Evolutionary conservation across 2,888 invertebrate genomes (phyloP).

Genomic region (Pherbina coryleti): DNA sequence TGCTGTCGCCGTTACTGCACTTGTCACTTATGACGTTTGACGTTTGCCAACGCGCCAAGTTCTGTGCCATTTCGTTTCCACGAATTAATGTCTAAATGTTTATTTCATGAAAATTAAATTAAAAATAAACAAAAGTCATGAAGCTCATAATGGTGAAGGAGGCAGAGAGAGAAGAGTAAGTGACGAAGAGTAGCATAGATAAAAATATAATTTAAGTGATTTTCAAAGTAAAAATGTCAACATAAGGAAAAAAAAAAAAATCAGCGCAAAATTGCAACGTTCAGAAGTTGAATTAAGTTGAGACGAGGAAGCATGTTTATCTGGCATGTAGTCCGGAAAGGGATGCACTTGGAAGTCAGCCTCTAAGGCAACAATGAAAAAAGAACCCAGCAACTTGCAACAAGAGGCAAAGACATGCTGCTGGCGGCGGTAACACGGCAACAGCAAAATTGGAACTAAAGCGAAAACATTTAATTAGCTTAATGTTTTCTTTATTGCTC

Average conservation of each 20-base stretch:
- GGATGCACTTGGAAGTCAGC: neutral
- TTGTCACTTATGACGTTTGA: conserved; percentile 28
- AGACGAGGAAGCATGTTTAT: neutral
- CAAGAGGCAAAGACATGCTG: neutral
- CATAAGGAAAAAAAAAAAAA: neutral
- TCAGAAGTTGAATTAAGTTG: conserved; percentile 7
- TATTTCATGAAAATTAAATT: conserved; percentile 21
- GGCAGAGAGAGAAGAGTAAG: neutral
- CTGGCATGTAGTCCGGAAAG: conserved; percentile 3
- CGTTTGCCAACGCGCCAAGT: conserved; percentile 20
- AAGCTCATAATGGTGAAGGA: neutral
- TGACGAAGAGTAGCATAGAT: neutral
- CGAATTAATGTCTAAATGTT: conserved; percentile 23
- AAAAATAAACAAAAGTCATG: neutral
- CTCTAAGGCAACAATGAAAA: neutral
- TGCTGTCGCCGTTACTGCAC: neutral
- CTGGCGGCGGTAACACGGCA: neutral
- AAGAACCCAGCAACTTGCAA: neutral
- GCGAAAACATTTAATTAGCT: conserved; percentile 38
- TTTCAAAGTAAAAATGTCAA: conserved; percentile 28
- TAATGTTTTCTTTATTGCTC: conserved; percentile 35
- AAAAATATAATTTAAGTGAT: conserved; percentile 12
- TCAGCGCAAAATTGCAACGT: neutral
- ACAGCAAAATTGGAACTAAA: conserved; percentile 14
- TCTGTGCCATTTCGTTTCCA: conserved; percentile 23